phyloP scores from a whole-genome alignment of 2,888 invertebrate species.

The Orchestes rusci region DNA sequence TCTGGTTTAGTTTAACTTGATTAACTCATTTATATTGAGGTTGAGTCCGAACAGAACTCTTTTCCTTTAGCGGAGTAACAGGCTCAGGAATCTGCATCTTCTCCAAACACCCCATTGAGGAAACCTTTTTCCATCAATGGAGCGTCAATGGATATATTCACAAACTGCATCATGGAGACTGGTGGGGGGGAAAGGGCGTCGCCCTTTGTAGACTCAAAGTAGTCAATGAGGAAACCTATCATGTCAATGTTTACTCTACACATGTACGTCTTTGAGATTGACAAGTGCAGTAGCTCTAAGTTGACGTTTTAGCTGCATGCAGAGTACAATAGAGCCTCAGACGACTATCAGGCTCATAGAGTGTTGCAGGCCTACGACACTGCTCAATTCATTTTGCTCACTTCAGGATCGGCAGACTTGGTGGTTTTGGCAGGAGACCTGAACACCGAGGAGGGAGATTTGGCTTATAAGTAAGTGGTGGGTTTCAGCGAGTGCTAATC shows the following conservation, averaged over 20 bases:
- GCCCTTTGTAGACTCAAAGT: slow-evolving; percentile 71
- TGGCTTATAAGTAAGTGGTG: slow-evolving; percentile 57
- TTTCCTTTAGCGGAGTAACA: slow-evolving; percentile 78
- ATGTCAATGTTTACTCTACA: slow-evolving; percentile 82
- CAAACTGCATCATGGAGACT: slow-evolving; percentile 93
- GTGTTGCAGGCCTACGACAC: slow-evolving; percentile 91
- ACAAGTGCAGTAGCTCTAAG: too few species aligned
- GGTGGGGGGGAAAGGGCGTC: slow-evolving; percentile 97
- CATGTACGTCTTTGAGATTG: too few species aligned
- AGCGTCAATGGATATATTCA: slow-evolving; percentile 96
- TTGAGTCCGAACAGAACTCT: background rate
- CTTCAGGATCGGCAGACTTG: slow-evolving; percentile 69
- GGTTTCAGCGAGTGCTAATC: background rate
- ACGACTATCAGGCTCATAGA: slow-evolving; percentile 89
- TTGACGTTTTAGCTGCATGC: slow-evolving; percentile 83
- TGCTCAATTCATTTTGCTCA: slow-evolving; percentile 87
- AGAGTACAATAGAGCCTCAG: slow-evolving; percentile 76
- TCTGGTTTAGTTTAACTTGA: background rate
- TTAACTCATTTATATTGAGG: background rate
- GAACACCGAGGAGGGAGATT: slow-evolving; percentile 82
- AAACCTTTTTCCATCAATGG: slow-evolving; percentile 89
- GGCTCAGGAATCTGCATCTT: slow-evolving; percentile 87
- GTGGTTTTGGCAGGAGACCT: slow-evolving; percentile 90
- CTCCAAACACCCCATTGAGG: slow-evolving; percentile 74
- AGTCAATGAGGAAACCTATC: slow-evolving; percentile 57